A percentile compares a stretch with the other conserved stretches of the same genome.
Conservation (phyloP, 2,888 invertebrate species). For the Dasysyrphus tricinctus region DNA sequence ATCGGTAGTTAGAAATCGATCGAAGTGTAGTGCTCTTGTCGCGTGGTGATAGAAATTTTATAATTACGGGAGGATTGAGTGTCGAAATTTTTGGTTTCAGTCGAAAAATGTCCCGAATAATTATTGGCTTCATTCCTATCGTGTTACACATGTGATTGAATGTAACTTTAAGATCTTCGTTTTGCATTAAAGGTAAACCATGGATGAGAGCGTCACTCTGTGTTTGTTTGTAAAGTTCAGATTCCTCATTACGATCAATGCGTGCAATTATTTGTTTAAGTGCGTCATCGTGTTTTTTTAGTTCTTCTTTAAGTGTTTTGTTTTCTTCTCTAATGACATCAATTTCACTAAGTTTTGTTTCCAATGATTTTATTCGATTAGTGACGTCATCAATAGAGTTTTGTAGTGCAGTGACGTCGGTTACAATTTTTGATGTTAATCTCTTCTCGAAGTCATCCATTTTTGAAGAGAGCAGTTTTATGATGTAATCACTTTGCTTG, state of each 20-base stretch:
- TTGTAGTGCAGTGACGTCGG: neutral
- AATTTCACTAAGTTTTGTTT: neutral
- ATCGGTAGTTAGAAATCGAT: slow-evolving; percentile 12
- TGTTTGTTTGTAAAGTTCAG: neutral
- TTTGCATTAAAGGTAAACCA: slow-evolving; percentile 4
- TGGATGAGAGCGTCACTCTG: neutral
- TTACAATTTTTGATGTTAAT: neutral
- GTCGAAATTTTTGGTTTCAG: neutral
- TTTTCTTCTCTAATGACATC: slow-evolving; percentile 1
- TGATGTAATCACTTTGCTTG: neutral
- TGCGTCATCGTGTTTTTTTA: slow-evolving; percentile 10
- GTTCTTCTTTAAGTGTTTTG: neutral
- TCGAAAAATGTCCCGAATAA: slow-evolving; percentile 10
- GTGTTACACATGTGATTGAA: slow-evolving; percentile 1
- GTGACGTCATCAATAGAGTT: slow-evolving; percentile 12
- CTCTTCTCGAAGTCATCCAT: neutral
- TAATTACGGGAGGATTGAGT: slow-evolving; percentile 8
- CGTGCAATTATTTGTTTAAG: neutral
- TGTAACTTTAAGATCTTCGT: slow-evolving; percentile 4
- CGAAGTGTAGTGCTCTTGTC: slow-evolving; percentile 16
- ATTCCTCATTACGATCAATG: neutral
- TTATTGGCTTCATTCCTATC: neutral
- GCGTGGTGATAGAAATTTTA: slow-evolving; percentile 1
- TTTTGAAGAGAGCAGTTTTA: neutral
- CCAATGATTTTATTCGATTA: neutral